Conservation (phyloP, 2,113 vertebrate genomes). For the Tragelaphus strepsiceros region DNA sequence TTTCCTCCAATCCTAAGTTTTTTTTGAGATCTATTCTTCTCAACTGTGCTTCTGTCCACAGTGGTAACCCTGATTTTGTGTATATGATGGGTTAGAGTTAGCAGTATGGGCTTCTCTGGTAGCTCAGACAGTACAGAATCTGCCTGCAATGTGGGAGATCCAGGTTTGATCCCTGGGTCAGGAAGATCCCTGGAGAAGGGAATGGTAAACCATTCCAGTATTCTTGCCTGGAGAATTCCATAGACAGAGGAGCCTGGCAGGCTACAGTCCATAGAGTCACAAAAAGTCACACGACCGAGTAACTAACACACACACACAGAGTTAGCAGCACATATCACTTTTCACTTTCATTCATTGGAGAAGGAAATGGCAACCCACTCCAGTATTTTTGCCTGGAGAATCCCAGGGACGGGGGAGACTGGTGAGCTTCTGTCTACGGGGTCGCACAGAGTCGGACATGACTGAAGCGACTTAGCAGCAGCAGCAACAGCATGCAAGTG, state of each 20-base stretch:
- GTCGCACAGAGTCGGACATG: too few species aligned
- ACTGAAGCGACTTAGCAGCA: too few species aligned
- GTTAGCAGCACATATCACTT: neutral
- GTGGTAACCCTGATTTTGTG: neutral
- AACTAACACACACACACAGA: neutral
- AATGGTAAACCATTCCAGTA: neutral
- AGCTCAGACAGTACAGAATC: neutral
- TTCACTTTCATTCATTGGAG: too few species aligned
- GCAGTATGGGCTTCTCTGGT: neutral
- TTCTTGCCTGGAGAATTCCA: neutral
- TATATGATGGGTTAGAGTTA: neutral
- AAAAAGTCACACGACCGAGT: neutral
- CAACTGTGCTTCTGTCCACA: neutral
- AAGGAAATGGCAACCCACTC: too few species aligned
- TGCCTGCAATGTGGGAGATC: neutral
- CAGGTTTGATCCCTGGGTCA: neutral
- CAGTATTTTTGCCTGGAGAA: too few species aligned
- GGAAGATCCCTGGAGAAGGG: neutral
- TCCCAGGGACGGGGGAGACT: too few species aligned
- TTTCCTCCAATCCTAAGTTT: neutral
- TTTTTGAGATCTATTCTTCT: neutral
- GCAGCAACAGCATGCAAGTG: neutral
- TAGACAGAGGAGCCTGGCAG: neutral
- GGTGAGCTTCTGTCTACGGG: too few species aligned
- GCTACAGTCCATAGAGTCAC: neutral